Evolutionary conservation across 2,797 vertebrate species (phyloP), one percentile per base, ranked within the genome.

Genomic region (Enteromius argenteus): DNA sequence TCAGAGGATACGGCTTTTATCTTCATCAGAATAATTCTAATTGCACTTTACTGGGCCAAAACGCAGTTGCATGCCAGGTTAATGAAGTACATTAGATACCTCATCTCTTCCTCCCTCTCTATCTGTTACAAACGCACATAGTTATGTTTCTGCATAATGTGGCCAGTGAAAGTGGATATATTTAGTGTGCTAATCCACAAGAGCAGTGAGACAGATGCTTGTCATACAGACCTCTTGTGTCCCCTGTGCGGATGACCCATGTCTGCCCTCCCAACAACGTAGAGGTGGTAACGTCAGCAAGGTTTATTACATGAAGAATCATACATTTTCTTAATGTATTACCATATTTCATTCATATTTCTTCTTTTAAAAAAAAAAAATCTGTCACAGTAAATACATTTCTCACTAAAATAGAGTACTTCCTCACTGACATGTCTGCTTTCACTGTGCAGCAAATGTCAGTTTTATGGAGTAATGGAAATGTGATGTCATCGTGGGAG

Each of bases 131-230:
- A 32, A 37, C 44, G 46, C 32, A 44, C 27, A 39, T 9, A 32
- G 42, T 42, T 58, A 74, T 23, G 39, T 53, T 39, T 67, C 4
- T 56, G 75, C 1, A 81, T 3, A 68, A 21, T 80, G 68, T 17
- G 17, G 11, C 49, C 8, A 80, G n/a, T 68, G 14, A 76, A 67
- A 66, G 1, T 6, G 73, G 77, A 84, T 91, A 90, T 89, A 88
- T 90, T 90, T 86, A 86, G 87, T 87, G 85, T 3, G 67, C 68
- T 89, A 89, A 89, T 88, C 86, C 85, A 87, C 11, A 0, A 19
- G 82, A 78, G 90, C 84, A 80, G 78, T 17, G 53, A 67, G 73
- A 81, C 77, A 88, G 88, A 67, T 62, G 80, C 79, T 77, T 84
- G 60, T 58, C 32, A 84, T 42, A 69, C 81, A 85, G 83, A 83